Evolutionary conservation across 2,888 invertebrate genomes (phyloP).

Genomic region (Synergus itoensis): DNA sequence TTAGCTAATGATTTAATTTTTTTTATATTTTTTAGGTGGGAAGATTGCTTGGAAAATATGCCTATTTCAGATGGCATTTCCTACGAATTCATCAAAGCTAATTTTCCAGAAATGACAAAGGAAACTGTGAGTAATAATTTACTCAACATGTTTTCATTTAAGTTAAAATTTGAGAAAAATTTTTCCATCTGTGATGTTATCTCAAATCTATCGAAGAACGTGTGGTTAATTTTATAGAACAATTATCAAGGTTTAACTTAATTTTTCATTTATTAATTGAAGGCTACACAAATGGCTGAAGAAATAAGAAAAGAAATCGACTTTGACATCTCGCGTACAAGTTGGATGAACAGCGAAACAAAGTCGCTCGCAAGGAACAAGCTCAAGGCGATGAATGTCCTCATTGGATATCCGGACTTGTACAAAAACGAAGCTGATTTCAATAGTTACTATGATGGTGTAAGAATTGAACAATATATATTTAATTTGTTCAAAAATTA

Average conservation of each 20-base stretch:
- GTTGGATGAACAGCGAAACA: slow-evolving; percentile 38
- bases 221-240: neutral
- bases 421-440: slow-evolving; percentile 11
- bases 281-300: slow-evolving; percentile 23
- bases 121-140: slow-evolving; percentile 14
- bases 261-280: neutral
- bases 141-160: neutral
- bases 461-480: neutral
- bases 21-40: slow-evolving; percentile 45
- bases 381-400: slow-evolving; percentile 22
- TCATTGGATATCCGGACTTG: slow-evolving; percentile 38
- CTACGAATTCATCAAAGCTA: slow-evolving; percentile 46
- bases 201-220: too few species aligned
- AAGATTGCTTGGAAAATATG: slow-evolving; percentile 47
- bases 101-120: slow-evolving; percentile 27
- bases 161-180: too few species aligned
- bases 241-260: neutral
- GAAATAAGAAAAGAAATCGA: slow-evolving; percentile 43
- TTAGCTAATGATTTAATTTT: neutral
- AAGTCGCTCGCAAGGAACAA: slow-evolving; percentile 5
- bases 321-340: neutral
- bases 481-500: neutral
- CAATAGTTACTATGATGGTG: slow-evolving; percentile 27
- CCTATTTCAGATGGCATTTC: slow-evolving; percentile 47
- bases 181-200: too few species aligned